phyloP scores from a whole-genome alignment of 2,113 vertebrate species.

The Synchiropus splendidus region DNA sequence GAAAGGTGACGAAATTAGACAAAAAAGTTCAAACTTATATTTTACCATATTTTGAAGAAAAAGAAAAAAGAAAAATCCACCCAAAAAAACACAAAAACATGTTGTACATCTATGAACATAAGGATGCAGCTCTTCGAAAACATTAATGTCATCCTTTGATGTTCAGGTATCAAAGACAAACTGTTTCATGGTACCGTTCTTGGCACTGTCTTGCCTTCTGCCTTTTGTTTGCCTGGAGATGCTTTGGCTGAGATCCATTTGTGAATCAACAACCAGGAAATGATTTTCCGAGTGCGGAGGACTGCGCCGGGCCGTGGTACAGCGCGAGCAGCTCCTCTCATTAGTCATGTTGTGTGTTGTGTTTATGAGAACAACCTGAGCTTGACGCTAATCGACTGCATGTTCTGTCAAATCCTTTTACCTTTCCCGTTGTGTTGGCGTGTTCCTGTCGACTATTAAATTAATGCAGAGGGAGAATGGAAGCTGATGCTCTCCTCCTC shows the following conservation, averaged over 20 bases:
- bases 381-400: constrained; percentile 35
- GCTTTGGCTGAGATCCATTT: constrained; percentile 49
- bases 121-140: no score
- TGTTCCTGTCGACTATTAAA: constrained; percentile 28
- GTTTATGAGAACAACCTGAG: constrained; percentile 48
- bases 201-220: constrained; percentile 40
- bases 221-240: constrained; percentile 37
- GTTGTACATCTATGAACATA: no score
- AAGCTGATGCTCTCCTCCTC: constrained; percentile 31
- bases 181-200: constrained; percentile 46
- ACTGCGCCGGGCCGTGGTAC: constrained; percentile 23
- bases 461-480: constrained; percentile 35
- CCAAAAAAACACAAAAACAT: no score
- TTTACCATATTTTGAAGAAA: no score
- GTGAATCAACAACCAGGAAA: constrained; percentile 53
- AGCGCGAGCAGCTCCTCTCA: constrained; percentile 37
- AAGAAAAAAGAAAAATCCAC: no score
- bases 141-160: no score
- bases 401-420: constrained; percentile 30
- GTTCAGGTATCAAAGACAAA: no score
- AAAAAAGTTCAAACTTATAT: no score
- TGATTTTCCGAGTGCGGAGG: constrained; percentile 32
- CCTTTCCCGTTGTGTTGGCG: constrained; percentile 25
- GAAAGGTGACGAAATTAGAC: no score
- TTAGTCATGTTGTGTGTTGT: constrained; percentile 41